Evolutionary conservation across 1,140 invertebrate species (phyloP), one percentile per base, ranked within the genome.

Genomic region (Bombus pyrosoma): DNA sequence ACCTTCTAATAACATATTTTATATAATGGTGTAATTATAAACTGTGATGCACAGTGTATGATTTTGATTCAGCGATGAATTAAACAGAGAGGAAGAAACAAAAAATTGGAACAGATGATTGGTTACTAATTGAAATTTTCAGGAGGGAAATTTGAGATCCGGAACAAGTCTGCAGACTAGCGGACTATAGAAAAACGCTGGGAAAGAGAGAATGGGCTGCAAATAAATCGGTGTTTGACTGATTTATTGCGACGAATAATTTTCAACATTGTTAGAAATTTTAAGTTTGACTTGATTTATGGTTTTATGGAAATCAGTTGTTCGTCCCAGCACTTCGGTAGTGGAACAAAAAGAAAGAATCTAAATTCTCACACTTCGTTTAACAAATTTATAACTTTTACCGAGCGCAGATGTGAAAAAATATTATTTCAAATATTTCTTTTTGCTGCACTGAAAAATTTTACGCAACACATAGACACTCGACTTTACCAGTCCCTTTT

Each of bases 241-340:
- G 59, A 62, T 62, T 62, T 62, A n/a, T 62, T 13, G 59, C 59
- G 28, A n/a, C 10, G 59, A 62, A 62, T 62, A 62, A 62, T 62
- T 62, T 62, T 62, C 59, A n/a, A 62, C 59, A 62, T 62, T 62
- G 59, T 62, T n/a, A n/a, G 59, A 62, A 62, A 62, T 62, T n/a
- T 25, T 62, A 62, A 62, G 12, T 62, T 62, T n/a, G 9, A n/a
- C 59, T 28, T 62, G 59, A 62, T 62, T 62, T 62, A 62, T 10
- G 28, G 28, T 62, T n/a, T 62, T n/a, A 62, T 13, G 59, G 59
- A 62, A 62, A 62, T 62, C 28, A 62, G 12, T n/a, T 62, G 28
- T 62, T n/a, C 28, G 59, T 62, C 59, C 12, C 59, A 13, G 59
- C 28, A 22, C 0, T 22, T 62, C 12, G 47, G 5, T 53, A 53